Percentiles rank a stretch among this genome's conserved stretches.
These are phyloP conservation scores for Dendrocincla fuliginosa DNA, from an alignment of 2,797 vertebrate species.

Conservation along the genomic window DNA sequence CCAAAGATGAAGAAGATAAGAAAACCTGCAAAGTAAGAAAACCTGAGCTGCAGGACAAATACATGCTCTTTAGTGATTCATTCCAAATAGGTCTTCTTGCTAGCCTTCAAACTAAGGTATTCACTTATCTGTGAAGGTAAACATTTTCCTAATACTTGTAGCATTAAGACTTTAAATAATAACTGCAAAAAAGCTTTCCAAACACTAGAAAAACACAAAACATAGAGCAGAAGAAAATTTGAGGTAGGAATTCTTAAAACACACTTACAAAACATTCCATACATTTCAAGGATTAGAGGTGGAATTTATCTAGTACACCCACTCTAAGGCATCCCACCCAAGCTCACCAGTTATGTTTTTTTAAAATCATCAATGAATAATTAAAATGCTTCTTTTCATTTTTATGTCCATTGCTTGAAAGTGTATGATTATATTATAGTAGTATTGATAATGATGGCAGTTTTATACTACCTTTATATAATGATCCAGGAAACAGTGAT, in stretches of 20 bases:
- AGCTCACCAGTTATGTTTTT: background rate
- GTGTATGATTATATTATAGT: background rate
- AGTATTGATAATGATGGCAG: background rate
- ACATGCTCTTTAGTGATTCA: background rate
- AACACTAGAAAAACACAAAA: background rate
- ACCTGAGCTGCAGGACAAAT: background rate
- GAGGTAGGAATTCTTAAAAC: background rate
- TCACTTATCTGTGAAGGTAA: slow-evolving; percentile 26
- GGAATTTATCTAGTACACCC: background rate
- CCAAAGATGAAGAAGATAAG: background rate
- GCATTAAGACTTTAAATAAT: background rate
- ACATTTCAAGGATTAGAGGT: background rate
- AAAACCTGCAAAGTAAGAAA: background rate
- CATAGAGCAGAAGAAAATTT: background rate
- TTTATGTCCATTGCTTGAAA: background rate
- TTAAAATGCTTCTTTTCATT: background rate
- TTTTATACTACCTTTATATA: background rate
- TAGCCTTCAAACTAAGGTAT: background rate
- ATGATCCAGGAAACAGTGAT: background rate
- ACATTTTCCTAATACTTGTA: background rate
- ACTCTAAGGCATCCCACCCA: background rate
- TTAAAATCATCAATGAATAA: background rate
- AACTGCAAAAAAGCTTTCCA: background rate
- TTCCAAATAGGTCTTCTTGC: background rate
- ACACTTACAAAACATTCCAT: slow-evolving; percentile 7